phyloP scores from a whole-genome alignment of 2,113 vertebrate species.

The Ammodytes dubius region DNA sequence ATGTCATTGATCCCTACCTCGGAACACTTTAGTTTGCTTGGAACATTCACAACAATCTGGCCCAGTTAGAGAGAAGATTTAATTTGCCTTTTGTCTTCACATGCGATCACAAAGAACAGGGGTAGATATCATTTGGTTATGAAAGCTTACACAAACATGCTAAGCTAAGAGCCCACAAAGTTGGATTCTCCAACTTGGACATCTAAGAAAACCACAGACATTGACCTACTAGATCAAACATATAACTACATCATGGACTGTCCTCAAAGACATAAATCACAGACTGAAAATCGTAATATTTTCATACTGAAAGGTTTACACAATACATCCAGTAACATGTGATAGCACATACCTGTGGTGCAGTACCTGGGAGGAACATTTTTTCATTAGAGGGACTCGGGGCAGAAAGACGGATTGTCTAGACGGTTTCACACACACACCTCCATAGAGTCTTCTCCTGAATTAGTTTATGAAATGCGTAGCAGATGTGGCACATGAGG shows the following conservation, averaged over 20 bases:
- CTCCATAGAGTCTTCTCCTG: constrained; percentile 64
- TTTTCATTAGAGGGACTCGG: constrained; percentile 35
- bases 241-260: neutral
- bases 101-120: constrained; percentile 20
- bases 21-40: constrained; percentile 40
- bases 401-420: constrained; percentile 63
- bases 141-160: constrained; percentile 37
- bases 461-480: constrained; percentile 76
- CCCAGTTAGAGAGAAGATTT: constrained; percentile 30
- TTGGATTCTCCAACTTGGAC: neutral
- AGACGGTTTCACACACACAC: constrained; percentile 52
- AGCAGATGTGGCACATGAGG: constrained; percentile 76
- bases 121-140: constrained; percentile 34
- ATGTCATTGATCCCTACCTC: constrained; percentile 9
- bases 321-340: constrained; percentile 16
- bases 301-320: neutral
- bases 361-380: constrained; percentile 32
- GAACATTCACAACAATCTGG: constrained; percentile 45
- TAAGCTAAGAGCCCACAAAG: neutral
- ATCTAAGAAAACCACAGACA: constrained; percentile 3
- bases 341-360: constrained; percentile 42
- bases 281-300: neutral
- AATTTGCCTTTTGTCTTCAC: constrained; percentile 23
- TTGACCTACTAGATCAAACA: neutral
- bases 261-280: constrained; percentile 4